phyloP scores from a whole-genome alignment of 1,140 invertebrate species.

The Diabrotica virgifera region DNA sequence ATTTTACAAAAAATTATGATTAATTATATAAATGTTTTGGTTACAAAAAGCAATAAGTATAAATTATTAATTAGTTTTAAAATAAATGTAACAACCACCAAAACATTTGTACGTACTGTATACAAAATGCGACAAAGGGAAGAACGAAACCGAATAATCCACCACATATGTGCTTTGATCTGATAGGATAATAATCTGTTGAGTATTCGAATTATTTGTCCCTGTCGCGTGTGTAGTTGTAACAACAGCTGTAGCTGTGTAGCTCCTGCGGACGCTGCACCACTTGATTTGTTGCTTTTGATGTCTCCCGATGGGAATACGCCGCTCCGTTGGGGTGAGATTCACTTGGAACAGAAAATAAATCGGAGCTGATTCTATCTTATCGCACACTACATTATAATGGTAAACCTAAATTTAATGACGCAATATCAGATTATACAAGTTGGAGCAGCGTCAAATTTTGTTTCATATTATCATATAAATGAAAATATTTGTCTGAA shows the following conservation, averaged over 20 bases:
- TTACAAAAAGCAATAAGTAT: too few relatives aligned
- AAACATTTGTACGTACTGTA: not conserved
- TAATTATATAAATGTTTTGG: too few relatives aligned
- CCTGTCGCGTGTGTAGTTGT: conserved; percentile 6
- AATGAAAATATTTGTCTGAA: too few relatives aligned
- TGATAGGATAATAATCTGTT: conserved; percentile 27
- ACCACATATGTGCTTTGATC: conserved; percentile 33
- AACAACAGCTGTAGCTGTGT: not conserved
- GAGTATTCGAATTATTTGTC: conserved; percentile 29
- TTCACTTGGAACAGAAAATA: conserved; percentile 28
- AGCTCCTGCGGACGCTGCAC: conserved; percentile 10
- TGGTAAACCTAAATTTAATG: not conserved
- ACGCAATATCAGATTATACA: conserved; percentile 3
- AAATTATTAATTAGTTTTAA: too few relatives aligned
- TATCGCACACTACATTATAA: conserved; percentile 25
- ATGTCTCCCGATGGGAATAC: conserved; percentile 19
- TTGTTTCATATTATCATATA: too few relatives aligned
- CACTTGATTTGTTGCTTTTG: conserved; percentile 30
- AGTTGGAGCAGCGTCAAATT: too few relatives aligned
- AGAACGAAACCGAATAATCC: conserved; percentile 24
- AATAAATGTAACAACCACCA: too few relatives aligned
- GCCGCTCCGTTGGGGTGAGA: conserved; percentile 20
- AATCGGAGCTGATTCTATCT: conserved; percentile 30
- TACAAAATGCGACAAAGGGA: conserved; percentile 21
- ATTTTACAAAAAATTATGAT: too few relatives aligned